These are phyloP conservation scores for Muscina levida DNA, from an alignment of 2,888 invertebrate genomes.

Conservation along the genomic window DNA sequence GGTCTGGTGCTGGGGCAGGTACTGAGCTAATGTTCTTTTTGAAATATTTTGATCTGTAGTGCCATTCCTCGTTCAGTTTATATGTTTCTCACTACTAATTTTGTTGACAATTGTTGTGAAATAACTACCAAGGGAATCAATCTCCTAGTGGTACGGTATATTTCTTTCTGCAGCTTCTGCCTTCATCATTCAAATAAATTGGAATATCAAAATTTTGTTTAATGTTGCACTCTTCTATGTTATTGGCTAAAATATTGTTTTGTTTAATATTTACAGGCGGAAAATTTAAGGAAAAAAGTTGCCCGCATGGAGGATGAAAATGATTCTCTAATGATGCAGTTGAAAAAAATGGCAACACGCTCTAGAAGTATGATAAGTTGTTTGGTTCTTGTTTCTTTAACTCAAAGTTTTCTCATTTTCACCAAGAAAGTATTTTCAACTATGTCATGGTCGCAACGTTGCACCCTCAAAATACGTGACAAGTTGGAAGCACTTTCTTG, in stretches of 20 bases:
- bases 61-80: conserved; percentile 37
- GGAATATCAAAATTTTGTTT: conserved; percentile 45
- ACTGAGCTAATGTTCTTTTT: conserved; percentile 43
- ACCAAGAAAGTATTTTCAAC: neutral
- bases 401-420: neutral
- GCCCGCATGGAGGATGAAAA: conserved; percentile 97
- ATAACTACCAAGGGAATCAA: conserved; percentile 1
- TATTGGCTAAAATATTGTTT: conserved; percentile 51
- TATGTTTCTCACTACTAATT: conserved; percentile 49
- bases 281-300: conserved; percentile 93
- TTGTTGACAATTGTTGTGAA: conserved; percentile 27
- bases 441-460: neutral
- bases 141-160: conserved; percentile 2
- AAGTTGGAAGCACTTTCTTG: neutral
- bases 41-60: conserved; percentile 43
- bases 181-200: conserved; percentile 28
- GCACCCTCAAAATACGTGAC: neutral
- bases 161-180: conserved; percentile 25
- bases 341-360: conserved; percentile 96
- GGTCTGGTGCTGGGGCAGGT: conserved; percentile 73
- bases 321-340: conserved; percentile 95
- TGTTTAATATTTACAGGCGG: conserved; percentile 84
- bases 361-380: conserved; percentile 86
- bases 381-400: conserved; percentile 30
- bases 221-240: conserved; percentile 51